Evolutionary conservation across 2,888 invertebrate genomes (phyloP).

Genomic region (Vanessa cardui): DNA sequence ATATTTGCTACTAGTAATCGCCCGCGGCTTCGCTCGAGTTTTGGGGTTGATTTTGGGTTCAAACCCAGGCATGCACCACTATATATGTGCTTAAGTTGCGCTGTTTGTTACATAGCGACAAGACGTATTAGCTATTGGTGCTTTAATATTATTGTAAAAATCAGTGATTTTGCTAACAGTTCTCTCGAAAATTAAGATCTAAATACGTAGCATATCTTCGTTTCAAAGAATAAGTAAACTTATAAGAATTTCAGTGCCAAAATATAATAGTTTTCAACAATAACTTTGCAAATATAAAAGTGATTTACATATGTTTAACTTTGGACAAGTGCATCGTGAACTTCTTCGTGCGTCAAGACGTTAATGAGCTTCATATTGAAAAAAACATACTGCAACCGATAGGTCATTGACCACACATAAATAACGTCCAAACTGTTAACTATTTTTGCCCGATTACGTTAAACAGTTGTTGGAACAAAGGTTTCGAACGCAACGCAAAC

Average conservation of each 20-base stretch:
- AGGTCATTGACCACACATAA: slow-evolving; percentile 2
- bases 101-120: not conserved
- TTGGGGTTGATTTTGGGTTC: no score
- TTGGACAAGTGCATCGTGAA: not conserved
- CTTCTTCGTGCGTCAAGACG: not conserved
- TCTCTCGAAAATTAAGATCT: not conserved
- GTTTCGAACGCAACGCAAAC: not conserved
- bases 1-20: no score
- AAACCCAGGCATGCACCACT: no score
- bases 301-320: not conserved
- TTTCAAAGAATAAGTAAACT: not conserved
- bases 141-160: slow-evolving; percentile 3
- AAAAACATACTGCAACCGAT: slow-evolving; percentile 2
- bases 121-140: not conserved
- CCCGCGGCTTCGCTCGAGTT: no score
- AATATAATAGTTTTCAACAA: slow-evolving; percentile 3
- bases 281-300: slow-evolving; percentile 3
- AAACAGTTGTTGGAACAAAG: not conserved
- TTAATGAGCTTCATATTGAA: slow-evolving; percentile 3
- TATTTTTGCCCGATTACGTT: not conserved
- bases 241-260: not conserved
- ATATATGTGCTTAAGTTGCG: no score
- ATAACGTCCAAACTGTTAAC: not conserved
- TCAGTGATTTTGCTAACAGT: not conserved
- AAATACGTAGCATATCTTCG: slow-evolving; percentile 1